Percentiles rank a stretch among this genome's conserved stretches.
phyloP scores from a whole-genome alignment of 2,797 vertebrate species.

The Acanthurus lineatus region DNA sequence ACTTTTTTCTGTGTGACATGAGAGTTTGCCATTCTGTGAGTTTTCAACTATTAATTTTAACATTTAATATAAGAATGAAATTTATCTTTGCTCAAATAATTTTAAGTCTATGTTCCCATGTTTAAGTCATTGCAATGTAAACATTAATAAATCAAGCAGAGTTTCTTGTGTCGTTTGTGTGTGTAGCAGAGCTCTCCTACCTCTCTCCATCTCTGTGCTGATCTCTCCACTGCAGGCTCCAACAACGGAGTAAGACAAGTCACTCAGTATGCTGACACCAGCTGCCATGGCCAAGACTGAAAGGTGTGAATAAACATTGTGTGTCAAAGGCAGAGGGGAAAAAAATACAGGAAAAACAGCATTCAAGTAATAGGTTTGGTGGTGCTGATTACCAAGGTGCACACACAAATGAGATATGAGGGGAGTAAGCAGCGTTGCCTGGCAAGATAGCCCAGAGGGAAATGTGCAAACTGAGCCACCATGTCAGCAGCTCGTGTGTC shows the following conservation, averaged over 20 bases:
- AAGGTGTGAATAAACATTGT: slow-evolving; percentile 68
- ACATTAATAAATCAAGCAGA: background rate
- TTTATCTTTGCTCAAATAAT: background rate
- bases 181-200: slow-evolving; percentile 79
- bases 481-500: slow-evolving; percentile 66
- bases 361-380: slow-evolving; percentile 14
- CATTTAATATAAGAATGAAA: too few relatives aligned
- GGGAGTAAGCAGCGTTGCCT: slow-evolving; percentile 54
- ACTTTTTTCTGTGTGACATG: background rate
- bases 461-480: slow-evolving; percentile 55
- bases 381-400: slow-evolving; percentile 45
- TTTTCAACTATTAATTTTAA: too few relatives aligned
- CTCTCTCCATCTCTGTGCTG: slow-evolving; percentile 87
- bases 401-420: slow-evolving; percentile 46
- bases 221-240: slow-evolving; percentile 75
- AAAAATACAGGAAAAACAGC: background rate
- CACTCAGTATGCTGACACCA: slow-evolving; percentile 89
- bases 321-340: slow-evolving; percentile 54
- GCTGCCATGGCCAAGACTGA: slow-evolving; percentile 92
- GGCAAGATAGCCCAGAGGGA: slow-evolving; percentile 52
- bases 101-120: background rate
- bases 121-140: background rate
- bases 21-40: background rate
- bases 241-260: slow-evolving; percentile 81
- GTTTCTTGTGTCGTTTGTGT: background rate